phyloP scores from a whole-genome alignment of 2,888 invertebrate genomes.

The Bibio marci region DNA sequence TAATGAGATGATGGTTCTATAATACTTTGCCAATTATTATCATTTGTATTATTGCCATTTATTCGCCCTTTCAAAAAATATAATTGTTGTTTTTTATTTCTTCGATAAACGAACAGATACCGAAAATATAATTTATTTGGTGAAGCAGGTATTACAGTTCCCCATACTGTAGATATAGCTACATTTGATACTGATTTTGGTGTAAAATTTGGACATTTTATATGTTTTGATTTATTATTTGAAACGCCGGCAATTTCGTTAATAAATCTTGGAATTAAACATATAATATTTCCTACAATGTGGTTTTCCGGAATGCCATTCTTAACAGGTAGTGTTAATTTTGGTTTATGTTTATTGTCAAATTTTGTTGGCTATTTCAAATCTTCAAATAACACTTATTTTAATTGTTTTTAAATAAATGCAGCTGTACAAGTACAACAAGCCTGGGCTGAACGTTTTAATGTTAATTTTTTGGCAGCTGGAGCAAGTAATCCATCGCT shows the following conservation, averaged over 20 bases:
- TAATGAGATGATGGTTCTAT: too few species aligned
- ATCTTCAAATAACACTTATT: too few species aligned
- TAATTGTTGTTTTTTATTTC: too few species aligned
- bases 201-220: conserved; percentile 39
- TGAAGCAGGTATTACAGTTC: conserved; percentile 24
- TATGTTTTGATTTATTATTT: conserved; percentile 46
- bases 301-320: conserved; percentile 74
- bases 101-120: too few species aligned
- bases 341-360: too few species aligned
- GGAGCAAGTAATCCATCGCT: conserved; percentile 36
- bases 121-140: conserved; percentile 25
- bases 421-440: conserved; percentile 39
- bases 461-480: conserved; percentile 40
- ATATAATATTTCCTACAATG: conserved; percentile 41
- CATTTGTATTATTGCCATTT: too few species aligned
- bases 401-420: too few species aligned
- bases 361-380: too few species aligned
- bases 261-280: conserved; percentile 10
- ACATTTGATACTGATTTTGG: conserved; percentile 38
- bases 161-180: conserved; percentile 23
- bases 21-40: too few species aligned
- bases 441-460: conserved; percentile 39
- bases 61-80: too few species aligned
- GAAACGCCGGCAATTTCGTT: conserved; percentile 30
- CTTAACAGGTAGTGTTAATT: conserved; percentile 33